Evolutionary conservation across 2,113 vertebrate genomes (phyloP).

Genomic region (Otus sunia): DNA sequence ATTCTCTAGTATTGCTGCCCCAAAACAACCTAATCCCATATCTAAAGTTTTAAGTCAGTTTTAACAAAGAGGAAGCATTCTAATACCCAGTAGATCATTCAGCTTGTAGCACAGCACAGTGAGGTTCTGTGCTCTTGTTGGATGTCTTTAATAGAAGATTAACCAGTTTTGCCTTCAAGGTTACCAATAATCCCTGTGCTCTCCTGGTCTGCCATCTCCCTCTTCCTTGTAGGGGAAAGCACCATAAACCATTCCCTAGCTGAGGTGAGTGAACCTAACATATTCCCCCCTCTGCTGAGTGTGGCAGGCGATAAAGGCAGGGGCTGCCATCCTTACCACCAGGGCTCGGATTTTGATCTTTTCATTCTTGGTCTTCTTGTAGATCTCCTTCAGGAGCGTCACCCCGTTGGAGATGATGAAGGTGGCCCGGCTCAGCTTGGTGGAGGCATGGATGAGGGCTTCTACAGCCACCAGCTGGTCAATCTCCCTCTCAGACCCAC

Average conservation of each 20-base stretch:
- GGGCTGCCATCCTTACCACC: conserved; percentile 82
- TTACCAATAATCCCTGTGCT: neutral
- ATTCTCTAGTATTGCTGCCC: neutral
- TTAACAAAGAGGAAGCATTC: neutral
- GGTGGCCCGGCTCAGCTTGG: conserved; percentile 92
- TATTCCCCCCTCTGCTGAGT: neutral
- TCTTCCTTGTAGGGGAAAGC: neutral
- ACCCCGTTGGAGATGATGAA: conserved; percentile 96
- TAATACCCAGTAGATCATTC: neutral
- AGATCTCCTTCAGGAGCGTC: conserved; percentile 91
- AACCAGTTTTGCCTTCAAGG: neutral
- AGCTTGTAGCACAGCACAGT: neutral
- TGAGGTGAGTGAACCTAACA: neutral
- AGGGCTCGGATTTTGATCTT: conserved; percentile 96
- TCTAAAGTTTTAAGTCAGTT: neutral
- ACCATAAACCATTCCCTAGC: neutral
- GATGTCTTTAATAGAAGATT: neutral
- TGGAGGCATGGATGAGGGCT: conserved; percentile 91
- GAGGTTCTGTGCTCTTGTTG: neutral
- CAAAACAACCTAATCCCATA: neutral
- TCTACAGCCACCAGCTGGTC: conserved; percentile 97
- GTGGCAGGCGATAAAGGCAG: neutral
- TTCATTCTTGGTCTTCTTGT: conserved; percentile 97
- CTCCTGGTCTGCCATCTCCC: neutral
- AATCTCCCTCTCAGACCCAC: conserved; percentile 89